phyloP scores from a whole-genome alignment of 2,113 vertebrate genomes.

The Brachypodius melanocephalos region DNA sequence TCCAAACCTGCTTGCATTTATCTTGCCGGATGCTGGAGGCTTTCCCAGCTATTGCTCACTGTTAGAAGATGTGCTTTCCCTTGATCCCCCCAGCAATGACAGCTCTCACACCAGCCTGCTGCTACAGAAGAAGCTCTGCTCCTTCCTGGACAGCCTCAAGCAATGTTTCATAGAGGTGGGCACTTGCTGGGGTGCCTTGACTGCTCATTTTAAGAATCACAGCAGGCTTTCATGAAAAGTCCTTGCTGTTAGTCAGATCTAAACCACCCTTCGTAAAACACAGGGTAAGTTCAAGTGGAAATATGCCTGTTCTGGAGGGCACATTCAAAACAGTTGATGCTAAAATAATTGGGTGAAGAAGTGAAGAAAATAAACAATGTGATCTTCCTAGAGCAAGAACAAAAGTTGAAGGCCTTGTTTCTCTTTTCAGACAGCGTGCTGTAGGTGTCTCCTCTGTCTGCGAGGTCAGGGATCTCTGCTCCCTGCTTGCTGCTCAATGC shows the following conservation, averaged over 20 bases:
- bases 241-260: neutral
- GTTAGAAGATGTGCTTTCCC: neutral
- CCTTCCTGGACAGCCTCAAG: neutral
- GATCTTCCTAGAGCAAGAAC: neutral
- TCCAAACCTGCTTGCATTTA: neutral
- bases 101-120: neutral
- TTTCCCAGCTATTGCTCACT: fast-evolving
- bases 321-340: neutral
- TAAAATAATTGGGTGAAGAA: neutral
- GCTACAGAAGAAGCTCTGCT: neutral
- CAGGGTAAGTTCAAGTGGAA: neutral
- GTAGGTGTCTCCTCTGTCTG: neutral
- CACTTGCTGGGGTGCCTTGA: neutral
- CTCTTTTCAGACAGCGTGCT: neutral
- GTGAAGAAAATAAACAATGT: neutral
- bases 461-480: neutral
- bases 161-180: neutral
- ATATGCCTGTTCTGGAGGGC: neutral
- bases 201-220: neutral
- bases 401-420: neutral
- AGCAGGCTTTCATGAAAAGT: neutral
- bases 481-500: neutral
- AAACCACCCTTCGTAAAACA: neutral
- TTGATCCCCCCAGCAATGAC: neutral
- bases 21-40: neutral